A percentile compares a stretch with the other conserved stretches of the same genome.
Evolutionary conservation across 2,797 vertebrate species (phyloP).

Genomic region (Enteromius argenteus): DNA sequence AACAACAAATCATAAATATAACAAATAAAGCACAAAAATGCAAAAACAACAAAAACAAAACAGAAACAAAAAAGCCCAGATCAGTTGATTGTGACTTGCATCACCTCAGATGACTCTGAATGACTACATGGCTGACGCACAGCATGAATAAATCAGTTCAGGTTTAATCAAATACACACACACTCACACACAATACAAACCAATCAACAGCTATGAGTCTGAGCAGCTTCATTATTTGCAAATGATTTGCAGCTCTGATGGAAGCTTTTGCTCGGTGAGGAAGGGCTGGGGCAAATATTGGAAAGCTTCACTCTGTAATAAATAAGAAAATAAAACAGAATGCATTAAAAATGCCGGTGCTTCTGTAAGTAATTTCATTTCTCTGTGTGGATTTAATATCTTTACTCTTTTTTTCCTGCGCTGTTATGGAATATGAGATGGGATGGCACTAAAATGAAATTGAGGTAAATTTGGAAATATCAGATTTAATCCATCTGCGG

Average conservation of each 20-base stretch:
- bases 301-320: constrained; percentile 52
- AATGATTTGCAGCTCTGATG: constrained; percentile 59
- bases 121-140: constrained; percentile 10
- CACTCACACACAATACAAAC: constrained; percentile 43
- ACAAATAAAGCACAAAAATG: not conserved
- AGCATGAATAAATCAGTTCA: constrained; percentile 55
- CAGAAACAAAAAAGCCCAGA: not conserved
- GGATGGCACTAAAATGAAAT: constrained; percentile 67
- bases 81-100: constrained; percentile 8
- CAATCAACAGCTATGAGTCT: constrained; percentile 55
- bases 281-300: constrained; percentile 45
- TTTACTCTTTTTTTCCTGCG: constrained; percentile 23
- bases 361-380: constrained; percentile 48
- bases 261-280: constrained; percentile 40
- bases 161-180: constrained; percentile 53
- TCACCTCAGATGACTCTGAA: constrained; percentile 1
- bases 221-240: constrained; percentile 67
- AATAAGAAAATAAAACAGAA: constrained; percentile 51
- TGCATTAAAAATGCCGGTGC: constrained; percentile 50
- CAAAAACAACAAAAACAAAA: not conserved
- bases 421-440: constrained; percentile 65
- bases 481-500: constrained; percentile 44
- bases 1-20: too few species aligned
- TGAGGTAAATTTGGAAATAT: constrained; percentile 46
- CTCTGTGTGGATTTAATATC: constrained; percentile 50